Percentiles rank a stretch among this genome's conserved stretches.
phyloP scores from a whole-genome alignment of 2,797 vertebrate genomes.

The Labeo calbasu region DNA sequence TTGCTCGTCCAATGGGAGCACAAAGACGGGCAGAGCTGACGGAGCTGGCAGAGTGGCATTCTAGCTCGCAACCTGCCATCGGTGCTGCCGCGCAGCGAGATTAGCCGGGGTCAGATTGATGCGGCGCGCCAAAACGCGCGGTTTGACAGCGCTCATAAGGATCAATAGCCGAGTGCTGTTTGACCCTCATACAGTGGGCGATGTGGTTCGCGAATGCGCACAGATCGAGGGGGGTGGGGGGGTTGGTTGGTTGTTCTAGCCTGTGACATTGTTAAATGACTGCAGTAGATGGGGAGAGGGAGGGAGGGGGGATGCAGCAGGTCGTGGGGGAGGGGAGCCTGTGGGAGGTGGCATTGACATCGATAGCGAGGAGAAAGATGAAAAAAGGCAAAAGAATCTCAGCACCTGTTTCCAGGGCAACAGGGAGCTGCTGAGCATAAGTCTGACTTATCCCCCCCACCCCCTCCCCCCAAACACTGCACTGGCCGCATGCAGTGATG shows the following conservation, averaged over 20 bases:
- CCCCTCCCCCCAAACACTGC: conserved; percentile 47
- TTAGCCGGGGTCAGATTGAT: conserved; percentile 57
- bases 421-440: conserved; percentile 80
- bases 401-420: conserved; percentile 85
- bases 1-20: conserved; percentile 41
- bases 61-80: conserved; percentile 18
- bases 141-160: conserved; percentile 53
- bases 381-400: conserved; percentile 76
- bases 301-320: conserved; percentile 71
- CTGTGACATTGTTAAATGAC: conserved; percentile 81
- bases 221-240: conserved; percentile 22
- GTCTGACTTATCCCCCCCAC: conserved; percentile 64
- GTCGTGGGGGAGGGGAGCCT: conserved; percentile 70
- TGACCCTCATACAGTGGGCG: conserved; percentile 57
- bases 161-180: conserved; percentile 54
- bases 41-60: conserved; percentile 30
- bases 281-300: conserved; percentile 73
- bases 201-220: conserved; percentile 31
- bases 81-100: conserved; percentile 23
- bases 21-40: conserved; percentile 41
- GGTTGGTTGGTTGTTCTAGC: conserved; percentile 55
- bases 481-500: conserved; percentile 73
- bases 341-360: conserved; percentile 67
- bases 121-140: conserved; percentile 9
- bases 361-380: conserved; percentile 77